Conservation (phyloP, 2,797 vertebrate genomes). For the Pempheris klunzingeri region DNA sequence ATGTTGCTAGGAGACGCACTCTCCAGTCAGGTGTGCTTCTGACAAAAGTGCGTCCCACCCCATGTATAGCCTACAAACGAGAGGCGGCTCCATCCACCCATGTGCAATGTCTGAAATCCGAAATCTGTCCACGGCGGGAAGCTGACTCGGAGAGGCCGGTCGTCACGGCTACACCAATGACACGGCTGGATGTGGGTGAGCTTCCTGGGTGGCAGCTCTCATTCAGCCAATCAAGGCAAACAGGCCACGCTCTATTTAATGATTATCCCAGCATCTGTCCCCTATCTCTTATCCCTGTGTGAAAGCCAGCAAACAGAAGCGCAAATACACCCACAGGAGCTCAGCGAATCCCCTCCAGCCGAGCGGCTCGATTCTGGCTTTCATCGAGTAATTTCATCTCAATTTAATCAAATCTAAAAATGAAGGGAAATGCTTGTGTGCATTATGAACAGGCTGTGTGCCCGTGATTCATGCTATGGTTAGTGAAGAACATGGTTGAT, state of each 20-base stretch:
- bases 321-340: slow-evolving; percentile 43
- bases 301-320: slow-evolving; percentile 47
- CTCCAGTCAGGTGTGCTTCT: not conserved
- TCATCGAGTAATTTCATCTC: slow-evolving; percentile 64
- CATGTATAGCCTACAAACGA: not conserved
- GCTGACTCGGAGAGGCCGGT: slow-evolving; percentile 56
- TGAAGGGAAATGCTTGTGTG: slow-evolving; percentile 40
- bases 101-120: slow-evolving; percentile 70
- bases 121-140: slow-evolving; percentile 58
- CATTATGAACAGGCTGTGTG: slow-evolving; percentile 52
- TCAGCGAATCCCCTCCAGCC: slow-evolving; percentile 46
- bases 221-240: slow-evolving; percentile 83
- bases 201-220: slow-evolving; percentile 72
- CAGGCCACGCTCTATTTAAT: slow-evolving; percentile 83
- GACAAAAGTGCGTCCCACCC: not conserved
- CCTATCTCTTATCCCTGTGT: slow-evolving; percentile 65
- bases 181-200: slow-evolving; percentile 66
- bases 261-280: slow-evolving; percentile 83
- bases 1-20: slow-evolving; percentile 6
- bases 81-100: slow-evolving; percentile 37
- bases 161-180: slow-evolving; percentile 77
- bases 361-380: slow-evolving; percentile 52
- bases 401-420: slow-evolving; percentile 64
- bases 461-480: slow-evolving; percentile 60
- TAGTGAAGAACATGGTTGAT: slow-evolving; percentile 53